These are phyloP conservation scores for Mesoclemmys tuberculata DNA, from an alignment of 2,113 vertebrate genomes.

Conservation along the genomic window DNA sequence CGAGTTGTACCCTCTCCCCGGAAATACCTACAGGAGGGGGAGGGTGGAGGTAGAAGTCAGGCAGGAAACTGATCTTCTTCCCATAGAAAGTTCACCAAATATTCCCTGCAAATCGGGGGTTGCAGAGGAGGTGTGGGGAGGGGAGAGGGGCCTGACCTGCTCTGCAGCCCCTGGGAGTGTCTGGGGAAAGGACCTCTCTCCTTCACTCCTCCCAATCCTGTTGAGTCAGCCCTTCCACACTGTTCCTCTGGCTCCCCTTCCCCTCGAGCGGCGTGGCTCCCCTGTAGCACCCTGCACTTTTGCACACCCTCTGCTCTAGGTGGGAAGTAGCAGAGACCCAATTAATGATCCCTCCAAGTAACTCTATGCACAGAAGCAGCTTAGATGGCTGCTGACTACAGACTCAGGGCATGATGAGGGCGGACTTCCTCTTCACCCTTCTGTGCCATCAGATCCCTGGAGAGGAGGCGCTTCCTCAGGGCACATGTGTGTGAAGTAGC, in stretches of 20 bases:
- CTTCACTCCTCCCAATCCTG: background rate
- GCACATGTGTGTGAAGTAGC: background rate
- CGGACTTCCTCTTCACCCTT: background rate
- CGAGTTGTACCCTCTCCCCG: background rate
- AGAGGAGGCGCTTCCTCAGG: background rate
- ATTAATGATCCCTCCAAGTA: background rate
- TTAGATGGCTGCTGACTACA: accelerated
- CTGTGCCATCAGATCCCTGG: accelerated
- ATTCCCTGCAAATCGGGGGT: background rate
- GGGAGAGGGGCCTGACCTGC: background rate
- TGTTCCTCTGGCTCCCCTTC: background rate
- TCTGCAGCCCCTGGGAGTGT: background rate
- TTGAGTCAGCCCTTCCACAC: background rate
- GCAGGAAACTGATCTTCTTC: background rate
- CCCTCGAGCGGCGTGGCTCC: background rate
- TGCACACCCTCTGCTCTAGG: background rate
- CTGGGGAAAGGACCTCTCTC: background rate
- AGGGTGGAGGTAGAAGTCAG: background rate
- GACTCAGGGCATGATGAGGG: background rate
- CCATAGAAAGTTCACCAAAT: background rate
- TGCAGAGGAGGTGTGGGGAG: accelerated
- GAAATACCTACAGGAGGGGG: background rate
- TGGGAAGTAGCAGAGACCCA: background rate
- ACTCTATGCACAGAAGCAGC: background rate
- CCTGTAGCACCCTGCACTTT: background rate